phyloP scores from a whole-genome alignment of 2,888 invertebrate genomes.

The Platycheirus albimanus region DNA sequence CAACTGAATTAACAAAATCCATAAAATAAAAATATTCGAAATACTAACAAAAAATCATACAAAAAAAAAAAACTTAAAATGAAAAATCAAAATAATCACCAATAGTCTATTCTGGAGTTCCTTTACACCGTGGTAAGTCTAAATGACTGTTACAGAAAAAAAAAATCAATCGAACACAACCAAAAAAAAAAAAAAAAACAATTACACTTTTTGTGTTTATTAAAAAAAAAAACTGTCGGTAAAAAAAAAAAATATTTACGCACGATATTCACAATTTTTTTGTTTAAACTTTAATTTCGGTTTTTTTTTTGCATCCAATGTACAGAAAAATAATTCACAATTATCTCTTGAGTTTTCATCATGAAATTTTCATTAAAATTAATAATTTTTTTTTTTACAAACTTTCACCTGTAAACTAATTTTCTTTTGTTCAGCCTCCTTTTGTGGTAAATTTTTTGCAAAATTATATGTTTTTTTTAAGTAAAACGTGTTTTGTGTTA shows the following conservation, averaged over 20 bases:
- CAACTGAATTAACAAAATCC: constrained; percentile 72
- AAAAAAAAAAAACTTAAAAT: constrained; percentile 75
- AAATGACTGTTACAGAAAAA: constrained; percentile 83
- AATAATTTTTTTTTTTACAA: constrained; percentile 8
- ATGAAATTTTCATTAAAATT: constrained; percentile 22
- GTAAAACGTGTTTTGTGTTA: constrained; percentile 82
- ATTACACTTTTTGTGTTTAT: constrained; percentile 75
- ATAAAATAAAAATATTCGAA: constrained; percentile 63
- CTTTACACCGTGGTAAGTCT: constrained; percentile 99
- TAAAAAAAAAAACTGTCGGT: constrained; percentile 42
- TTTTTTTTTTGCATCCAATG: constrained; percentile 66
- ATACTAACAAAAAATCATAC: constrained; percentile 71
- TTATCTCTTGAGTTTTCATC: constrained; percentile 61
- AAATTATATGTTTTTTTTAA: constrained; percentile 28
- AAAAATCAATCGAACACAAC: constrained; percentile 73
- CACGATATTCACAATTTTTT: constrained; percentile 56
- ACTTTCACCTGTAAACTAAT: constrained; percentile 7
- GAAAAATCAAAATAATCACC: constrained; percentile 81
- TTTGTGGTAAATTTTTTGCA: constrained; percentile 53
- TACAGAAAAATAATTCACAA: constrained; percentile 60
- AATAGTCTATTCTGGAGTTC: constrained; percentile 98
- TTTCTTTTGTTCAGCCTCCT: constrained; percentile 40
- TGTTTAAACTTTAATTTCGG: constrained; percentile 32
- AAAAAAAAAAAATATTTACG: constrained; percentile 43
- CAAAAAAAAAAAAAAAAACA: constrained; percentile 56